Evolutionary conservation across 2,888 invertebrate genomes (phyloP), one percentile per base, ranked within the genome.

Genomic region (Taphrorychus bicolor): DNA sequence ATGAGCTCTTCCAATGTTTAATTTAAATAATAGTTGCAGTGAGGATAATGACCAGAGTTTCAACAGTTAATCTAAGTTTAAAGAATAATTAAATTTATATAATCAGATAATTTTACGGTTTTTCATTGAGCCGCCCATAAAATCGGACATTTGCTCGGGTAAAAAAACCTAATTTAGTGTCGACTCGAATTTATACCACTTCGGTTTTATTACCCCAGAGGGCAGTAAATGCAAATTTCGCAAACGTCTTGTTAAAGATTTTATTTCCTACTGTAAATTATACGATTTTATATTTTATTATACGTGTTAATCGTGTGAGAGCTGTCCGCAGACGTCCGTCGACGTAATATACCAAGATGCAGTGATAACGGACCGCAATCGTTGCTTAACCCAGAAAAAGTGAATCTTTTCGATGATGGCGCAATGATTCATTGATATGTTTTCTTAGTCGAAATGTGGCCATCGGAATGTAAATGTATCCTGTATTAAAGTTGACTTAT

Each of bases 221-320:
- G 54, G 64, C 64, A 23, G 68, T 68, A 68, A 68, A 68, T 64
- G 68, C 59, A 68, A 67, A 62, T 68, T 59, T 68, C n/a, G 59
- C 63, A 54, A 64, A 64, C 64, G 56, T 59, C 68, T 64, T 64
- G 64, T 68, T 68, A 64, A 64, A 54, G 51, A 59, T 68, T 68
- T 68, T 64, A 68, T 64, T 64, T 59, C 60, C 42, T 59, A 59
- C 68, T 54, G 60, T 68, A 68, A 64, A 68, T 68, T 64, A 64
- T 59, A 42, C 24, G 32, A 49, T 62, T 61, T 67, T 67, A 49
- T 57, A 21, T 52, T 61, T 40, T 53, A 24, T 59, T 45, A 58
- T 45, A n/a, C 21, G 3, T 32, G 32, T 45, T 18, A 18, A 16
- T 45, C 18, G 45, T 18, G 45, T 45, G 45, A 17, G 45, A 45